Evolutionary conservation across 1,140 invertebrate species (phyloP).

Genomic region (Berghia stephanieae): DNA sequence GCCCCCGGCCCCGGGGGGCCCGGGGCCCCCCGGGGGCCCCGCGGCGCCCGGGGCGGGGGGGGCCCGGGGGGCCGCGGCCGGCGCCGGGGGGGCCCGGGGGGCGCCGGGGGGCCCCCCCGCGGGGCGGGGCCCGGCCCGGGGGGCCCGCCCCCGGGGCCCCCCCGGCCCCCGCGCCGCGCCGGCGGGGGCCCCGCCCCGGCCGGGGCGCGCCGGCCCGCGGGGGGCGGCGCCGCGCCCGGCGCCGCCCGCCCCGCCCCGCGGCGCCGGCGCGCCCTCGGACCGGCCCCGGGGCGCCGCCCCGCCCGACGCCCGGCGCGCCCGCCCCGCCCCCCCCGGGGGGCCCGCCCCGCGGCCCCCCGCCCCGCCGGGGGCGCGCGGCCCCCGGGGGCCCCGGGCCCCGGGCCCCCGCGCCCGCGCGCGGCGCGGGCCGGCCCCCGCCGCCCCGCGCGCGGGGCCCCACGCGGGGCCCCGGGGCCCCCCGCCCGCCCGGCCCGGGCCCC

Average conservation of each 20-base stretch:
- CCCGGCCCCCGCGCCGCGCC: neutral
- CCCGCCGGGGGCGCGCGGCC: neutral
- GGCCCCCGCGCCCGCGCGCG: neutral
- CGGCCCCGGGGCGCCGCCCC: neutral
- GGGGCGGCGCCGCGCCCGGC: neutral
- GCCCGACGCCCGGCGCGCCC: neutral
- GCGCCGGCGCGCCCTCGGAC: neutral
- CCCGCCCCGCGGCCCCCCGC: neutral
- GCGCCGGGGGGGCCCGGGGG: neutral
- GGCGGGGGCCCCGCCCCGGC: neutral
- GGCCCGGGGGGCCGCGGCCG: neutral
- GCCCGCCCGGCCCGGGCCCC: neutral
- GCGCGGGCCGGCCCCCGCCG: neutral
- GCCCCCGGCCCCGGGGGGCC: neutral
- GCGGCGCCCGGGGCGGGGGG: too few species aligned
- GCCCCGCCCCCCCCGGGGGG: neutral
- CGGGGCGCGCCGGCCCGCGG: neutral
- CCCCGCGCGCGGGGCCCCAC: neutral
- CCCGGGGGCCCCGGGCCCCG: neutral
- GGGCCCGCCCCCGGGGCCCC: neutral
- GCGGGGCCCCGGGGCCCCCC: neutral
- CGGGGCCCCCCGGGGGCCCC: neutral
- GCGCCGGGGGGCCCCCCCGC: neutral
- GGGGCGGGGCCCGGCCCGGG: neutral
- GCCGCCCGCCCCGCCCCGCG: neutral